Evolutionary conservation across 1,140 invertebrate species (phyloP).

Genomic region (Zaprionus ornatus): DNA sequence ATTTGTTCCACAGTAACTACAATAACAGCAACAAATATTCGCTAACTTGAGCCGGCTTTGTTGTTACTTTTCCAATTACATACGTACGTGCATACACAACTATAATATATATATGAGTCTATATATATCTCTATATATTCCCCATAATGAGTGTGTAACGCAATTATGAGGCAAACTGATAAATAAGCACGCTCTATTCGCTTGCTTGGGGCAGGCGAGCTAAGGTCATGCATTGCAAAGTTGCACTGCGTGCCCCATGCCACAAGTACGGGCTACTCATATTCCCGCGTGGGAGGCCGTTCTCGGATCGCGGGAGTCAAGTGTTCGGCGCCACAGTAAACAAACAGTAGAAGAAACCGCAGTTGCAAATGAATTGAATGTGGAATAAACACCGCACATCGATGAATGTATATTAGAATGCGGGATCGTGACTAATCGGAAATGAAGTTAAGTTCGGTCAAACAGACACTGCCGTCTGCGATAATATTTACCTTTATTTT

Average conservation of each 20-base stretch:
- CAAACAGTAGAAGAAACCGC: conserved; percentile 35
- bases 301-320: background rate
- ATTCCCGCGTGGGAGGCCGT: background rate
- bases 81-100: background rate
- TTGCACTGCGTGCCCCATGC: conserved; percentile 16
- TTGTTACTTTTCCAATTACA: conserved; percentile 61
- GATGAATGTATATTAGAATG: background rate
- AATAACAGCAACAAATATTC: conserved; percentile 1
- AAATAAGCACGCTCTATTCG: background rate
- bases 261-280: background rate
- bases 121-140: background rate
- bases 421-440: conserved; percentile 18
- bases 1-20: conserved; percentile 8
- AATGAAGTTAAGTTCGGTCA: conserved; percentile 29
- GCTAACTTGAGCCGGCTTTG: conserved; percentile 24
- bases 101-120: background rate
- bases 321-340: conserved; percentile 37
- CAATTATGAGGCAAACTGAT: conserved; percentile 31
- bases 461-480: background rate
- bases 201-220: background rate
- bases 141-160: background rate
- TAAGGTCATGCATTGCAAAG: conserved; percentile 30
- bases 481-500: background rate
- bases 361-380: conserved; percentile 24
- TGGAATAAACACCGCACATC: conserved; percentile 27